Conservation (phyloP, 2,888 invertebrate genomes). For the Halocaridina rubra region DNA sequence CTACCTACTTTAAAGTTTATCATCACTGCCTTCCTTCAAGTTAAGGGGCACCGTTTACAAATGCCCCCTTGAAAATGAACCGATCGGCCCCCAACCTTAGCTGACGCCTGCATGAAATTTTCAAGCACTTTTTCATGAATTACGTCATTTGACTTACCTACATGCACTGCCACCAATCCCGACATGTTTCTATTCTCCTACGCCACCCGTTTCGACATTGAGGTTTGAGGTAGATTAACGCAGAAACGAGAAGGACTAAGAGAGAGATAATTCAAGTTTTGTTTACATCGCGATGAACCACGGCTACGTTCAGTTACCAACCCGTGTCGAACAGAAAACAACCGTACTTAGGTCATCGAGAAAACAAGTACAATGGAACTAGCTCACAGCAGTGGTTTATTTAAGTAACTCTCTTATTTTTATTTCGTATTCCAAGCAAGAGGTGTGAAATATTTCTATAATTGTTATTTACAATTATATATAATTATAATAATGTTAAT, state of each 20-base stretch:
- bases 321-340: not conserved
- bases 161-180: constrained; percentile 55
- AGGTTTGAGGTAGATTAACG: constrained; percentile 52
- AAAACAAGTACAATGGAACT: no score
- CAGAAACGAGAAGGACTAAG: constrained; percentile 30
- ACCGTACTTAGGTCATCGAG: not conserved
- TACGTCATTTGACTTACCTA: constrained; percentile 28
- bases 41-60: not conserved
- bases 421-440: no score
- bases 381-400: no score
- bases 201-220: constrained; percentile 48
- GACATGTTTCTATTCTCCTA: constrained; percentile 50
- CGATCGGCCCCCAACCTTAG: not conserved
- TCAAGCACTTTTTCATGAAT: no score
- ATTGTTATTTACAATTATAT: no score
- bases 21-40: not conserved
- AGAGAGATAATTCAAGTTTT: constrained; percentile 46
- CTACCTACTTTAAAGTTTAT: not conserved
- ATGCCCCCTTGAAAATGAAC: not conserved
- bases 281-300: constrained; percentile 52
- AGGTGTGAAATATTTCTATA: no score
- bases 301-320: not conserved
- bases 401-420: not conserved
- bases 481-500: no score
- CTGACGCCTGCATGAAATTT: not conserved